phyloP scores from a whole-genome alignment of 2,888 invertebrate species.

The Sepioteuthis lessoniana region DNA sequence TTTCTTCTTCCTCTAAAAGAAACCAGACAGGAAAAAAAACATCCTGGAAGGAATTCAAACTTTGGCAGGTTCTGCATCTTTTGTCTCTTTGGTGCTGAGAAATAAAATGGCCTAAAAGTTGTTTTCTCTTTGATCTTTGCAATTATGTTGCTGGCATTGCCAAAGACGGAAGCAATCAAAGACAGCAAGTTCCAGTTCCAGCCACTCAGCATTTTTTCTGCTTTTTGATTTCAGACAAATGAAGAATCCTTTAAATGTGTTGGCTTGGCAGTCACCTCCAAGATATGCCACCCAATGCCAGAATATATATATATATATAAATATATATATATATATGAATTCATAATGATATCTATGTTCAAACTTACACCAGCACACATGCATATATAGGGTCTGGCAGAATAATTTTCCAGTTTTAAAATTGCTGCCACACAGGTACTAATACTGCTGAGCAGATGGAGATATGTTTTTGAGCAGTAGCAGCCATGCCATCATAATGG shows the following conservation, averaged over 20 bases:
- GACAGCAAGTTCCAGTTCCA: not conserved
- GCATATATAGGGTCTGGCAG: not conserved
- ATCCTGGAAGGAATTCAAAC: not conserved
- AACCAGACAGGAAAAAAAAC: not conserved
- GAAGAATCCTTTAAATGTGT: not conserved
- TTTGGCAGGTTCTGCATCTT: slow-evolving; percentile 6
- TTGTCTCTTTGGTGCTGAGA: not conserved
- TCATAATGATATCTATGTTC: not conserved
- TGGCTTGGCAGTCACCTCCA: not conserved
- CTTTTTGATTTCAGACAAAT: not conserved
- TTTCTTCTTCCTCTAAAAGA: not conserved
- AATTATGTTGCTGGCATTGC: not conserved
- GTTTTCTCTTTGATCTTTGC: slow-evolving; percentile 21
- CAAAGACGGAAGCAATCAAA: slow-evolving; percentile 6
- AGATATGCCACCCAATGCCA: not conserved
- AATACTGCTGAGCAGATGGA: no score
- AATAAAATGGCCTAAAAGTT: not conserved
- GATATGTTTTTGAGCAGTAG: no score
- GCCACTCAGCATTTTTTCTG: not conserved
- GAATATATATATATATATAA: not conserved
- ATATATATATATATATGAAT: no score
- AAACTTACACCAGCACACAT: not conserved
- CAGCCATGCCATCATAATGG: no score
- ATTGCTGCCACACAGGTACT: no score
- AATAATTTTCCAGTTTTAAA: no score